A percentile compares a stretch with the other conserved stretches of the same genome.
phyloP scores from a whole-genome alignment of 1,140 invertebrate species.

The Apis laboriosa region DNA sequence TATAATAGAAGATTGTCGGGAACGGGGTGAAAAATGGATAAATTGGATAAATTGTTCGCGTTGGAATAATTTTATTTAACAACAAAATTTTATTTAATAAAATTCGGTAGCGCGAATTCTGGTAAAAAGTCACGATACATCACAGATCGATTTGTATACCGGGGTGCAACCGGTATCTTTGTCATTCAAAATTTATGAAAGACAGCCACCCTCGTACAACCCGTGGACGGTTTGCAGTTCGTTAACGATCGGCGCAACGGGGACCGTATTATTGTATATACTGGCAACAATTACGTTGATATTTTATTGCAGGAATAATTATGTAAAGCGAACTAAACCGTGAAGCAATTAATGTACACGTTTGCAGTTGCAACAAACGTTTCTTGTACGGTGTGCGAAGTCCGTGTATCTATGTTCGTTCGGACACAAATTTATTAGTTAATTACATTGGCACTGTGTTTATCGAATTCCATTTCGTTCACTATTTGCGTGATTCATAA shows the following conservation, averaged over 20 bases:
- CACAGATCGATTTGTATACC: neutral
- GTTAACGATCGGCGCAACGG: constrained; percentile 35
- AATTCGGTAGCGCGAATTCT: neutral
- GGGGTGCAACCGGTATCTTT: neutral
- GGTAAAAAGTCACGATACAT: neutral
- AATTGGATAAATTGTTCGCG: neutral
- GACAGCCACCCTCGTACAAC: neutral
- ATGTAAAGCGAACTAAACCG: constrained; percentile 37
- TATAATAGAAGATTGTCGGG: too few relatives aligned
- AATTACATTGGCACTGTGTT: constrained; percentile 8
- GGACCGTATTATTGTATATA: constrained; percentile 20
- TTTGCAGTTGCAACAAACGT: constrained; percentile 31
- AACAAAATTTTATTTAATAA: neutral
- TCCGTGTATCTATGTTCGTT: neutral
- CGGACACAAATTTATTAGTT: constrained; percentile 29
- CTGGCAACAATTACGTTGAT: constrained; percentile 22
- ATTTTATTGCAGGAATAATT: constrained; percentile 45
- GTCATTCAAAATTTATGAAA: neutral
- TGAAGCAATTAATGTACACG: constrained; percentile 38
- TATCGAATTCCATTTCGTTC: constrained; percentile 14
- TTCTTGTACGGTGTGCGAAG: neutral
- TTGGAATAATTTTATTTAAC: neutral
- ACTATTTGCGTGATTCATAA: neutral
- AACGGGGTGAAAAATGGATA: neutral
- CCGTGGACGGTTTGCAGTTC: constrained; percentile 1